Evolutionary conservation across 1,140 invertebrate genomes (phyloP).

Genomic region (Hermetia illucens): DNA sequence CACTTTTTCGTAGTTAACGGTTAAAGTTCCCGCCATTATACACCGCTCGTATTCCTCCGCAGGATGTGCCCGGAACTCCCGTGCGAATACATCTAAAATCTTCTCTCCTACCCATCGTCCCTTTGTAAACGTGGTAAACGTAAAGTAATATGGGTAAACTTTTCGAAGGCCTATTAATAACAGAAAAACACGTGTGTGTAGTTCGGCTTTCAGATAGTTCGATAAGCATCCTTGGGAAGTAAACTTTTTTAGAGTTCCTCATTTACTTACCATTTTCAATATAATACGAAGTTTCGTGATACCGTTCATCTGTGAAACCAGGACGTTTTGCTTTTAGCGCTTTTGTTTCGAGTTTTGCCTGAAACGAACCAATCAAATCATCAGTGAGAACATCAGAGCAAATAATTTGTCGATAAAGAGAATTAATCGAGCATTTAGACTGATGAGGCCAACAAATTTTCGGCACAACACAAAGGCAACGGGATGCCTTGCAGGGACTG

Average conservation of each 20-base stretch:
- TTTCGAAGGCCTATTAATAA: constrained; percentile 85
- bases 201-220: too few species aligned
- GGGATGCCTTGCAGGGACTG: too few species aligned
- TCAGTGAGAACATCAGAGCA: too few species aligned
- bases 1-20: constrained; percentile 89
- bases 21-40: constrained; percentile 78
- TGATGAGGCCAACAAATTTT: too few species aligned
- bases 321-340: constrained; percentile 82
- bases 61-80: constrained; percentile 87
- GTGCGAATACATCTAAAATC: constrained; percentile 84
- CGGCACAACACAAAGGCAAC: too few species aligned
- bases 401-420: too few species aligned
- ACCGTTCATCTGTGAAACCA: constrained; percentile 81
- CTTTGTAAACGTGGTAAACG: constrained; percentile 93
- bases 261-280: constrained; percentile 80
- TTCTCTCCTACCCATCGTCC: constrained; percentile 93
- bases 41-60: constrained; percentile 84
- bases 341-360: constrained; percentile 89
- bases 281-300: constrained; percentile 91
- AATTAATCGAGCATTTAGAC: too few species aligned
- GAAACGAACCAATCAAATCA: too few species aligned
- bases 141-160: constrained; percentile 97
- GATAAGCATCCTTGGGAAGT: too few species aligned
- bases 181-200: too few species aligned
- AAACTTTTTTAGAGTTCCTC: constrained; percentile 2